Percentiles rank a stretch among this genome's conserved stretches.
Evolutionary conservation across 2,888 invertebrate genomes (phyloP).

Genomic region (Mythimna lalbum): DNA sequence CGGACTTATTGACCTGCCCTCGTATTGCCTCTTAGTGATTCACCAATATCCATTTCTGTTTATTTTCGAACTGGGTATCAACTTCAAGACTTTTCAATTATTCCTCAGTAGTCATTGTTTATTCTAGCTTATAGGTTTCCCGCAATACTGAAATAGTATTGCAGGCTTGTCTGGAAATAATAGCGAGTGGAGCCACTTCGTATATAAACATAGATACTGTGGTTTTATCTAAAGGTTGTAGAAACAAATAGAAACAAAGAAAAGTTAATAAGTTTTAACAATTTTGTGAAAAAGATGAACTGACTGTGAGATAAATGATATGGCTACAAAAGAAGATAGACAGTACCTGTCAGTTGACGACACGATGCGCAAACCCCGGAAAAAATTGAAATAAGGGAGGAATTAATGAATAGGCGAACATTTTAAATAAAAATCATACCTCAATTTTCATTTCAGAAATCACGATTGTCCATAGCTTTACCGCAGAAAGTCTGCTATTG

Average conservation of each 20-base stretch:
- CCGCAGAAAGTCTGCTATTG: not conserved
- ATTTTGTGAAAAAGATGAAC: too few species aligned
- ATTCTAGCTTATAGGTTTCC: not conserved
- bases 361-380: too few species aligned
- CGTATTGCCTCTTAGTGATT: not conserved
- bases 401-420: too few species aligned
- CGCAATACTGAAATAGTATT: not conserved
- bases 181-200: not conserved
- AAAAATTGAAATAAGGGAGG: too few species aligned
- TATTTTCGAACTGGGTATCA: not conserved
- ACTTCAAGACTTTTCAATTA: not conserved
- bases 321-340: too few species aligned
- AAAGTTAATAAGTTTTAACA: too few species aligned
- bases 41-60: not conserved
- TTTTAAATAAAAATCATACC: not conserved
- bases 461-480: not conserved
- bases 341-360: too few species aligned
- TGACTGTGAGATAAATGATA: too few species aligned
- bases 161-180: not conserved
- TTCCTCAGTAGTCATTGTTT: not conserved
- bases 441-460: not conserved
- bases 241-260: too few species aligned
- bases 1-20: too few species aligned
- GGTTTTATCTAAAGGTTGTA: too few species aligned
- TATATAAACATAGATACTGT: not conserved